phyloP scores from a whole-genome alignment of 2,888 invertebrate species.

The Limnephilus lunatus region DNA sequence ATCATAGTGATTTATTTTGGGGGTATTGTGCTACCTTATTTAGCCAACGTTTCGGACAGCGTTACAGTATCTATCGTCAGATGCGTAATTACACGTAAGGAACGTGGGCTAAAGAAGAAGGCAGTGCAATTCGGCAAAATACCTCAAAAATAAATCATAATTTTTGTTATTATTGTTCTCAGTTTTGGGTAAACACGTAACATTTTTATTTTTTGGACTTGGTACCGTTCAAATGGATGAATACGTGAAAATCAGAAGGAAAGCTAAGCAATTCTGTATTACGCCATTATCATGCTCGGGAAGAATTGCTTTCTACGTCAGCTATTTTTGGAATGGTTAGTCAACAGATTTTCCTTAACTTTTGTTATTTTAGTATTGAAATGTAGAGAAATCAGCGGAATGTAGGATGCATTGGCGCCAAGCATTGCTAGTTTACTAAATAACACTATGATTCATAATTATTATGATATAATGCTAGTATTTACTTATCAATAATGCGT shows the following conservation, averaged over 20 bases:
- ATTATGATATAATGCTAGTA: not conserved
- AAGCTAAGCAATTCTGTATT: not conserved
- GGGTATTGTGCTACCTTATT: too few species aligned
- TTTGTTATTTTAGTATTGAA: not conserved
- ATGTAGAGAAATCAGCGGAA: not conserved
- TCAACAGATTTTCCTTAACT: not conserved
- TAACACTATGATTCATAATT: not conserved
- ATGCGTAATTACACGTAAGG: too few species aligned
- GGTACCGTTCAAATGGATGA: not conserved
- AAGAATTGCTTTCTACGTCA: not conserved
- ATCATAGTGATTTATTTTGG: too few species aligned
- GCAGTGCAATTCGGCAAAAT: too few species aligned
- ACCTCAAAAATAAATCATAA: too few species aligned
- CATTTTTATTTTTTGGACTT: not conserved
- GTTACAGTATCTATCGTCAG: too few species aligned
- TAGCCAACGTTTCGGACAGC: too few species aligned
- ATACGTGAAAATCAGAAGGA: not conserved
- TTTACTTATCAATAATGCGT: not conserved
- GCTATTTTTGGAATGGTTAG: not conserved
- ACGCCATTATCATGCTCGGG: too few species aligned
- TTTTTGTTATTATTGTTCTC: not conserved
- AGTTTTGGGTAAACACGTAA: not conserved
- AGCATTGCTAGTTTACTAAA: not conserved
- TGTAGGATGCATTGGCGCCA: not conserved
- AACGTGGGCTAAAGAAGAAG: too few species aligned